Evolutionary conservation across 2,797 vertebrate species (phyloP).

Genomic region (Echiichthys vipera): DNA sequence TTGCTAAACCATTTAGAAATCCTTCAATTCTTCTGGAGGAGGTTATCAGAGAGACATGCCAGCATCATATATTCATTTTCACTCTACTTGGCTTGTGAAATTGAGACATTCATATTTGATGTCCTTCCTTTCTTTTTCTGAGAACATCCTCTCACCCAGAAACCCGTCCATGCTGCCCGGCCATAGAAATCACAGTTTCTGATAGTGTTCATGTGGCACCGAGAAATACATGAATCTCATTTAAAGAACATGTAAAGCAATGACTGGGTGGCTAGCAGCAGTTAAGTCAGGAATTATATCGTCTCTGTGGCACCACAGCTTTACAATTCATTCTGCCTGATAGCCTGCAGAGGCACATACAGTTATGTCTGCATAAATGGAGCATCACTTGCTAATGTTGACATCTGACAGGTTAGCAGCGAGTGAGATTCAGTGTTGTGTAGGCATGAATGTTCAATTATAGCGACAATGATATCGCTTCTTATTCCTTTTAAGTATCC

Average conservation of each 20-base stretch:
- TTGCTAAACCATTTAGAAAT: not conserved
- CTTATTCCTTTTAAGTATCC: slow-evolving; percentile 28
- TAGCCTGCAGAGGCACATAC: slow-evolving; percentile 6
- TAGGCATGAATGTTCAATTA: slow-evolving; percentile 54
- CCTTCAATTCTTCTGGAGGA: not conserved
- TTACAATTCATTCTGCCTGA: slow-evolving; percentile 36
- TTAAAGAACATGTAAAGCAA: slow-evolving; percentile 54
- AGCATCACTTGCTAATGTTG: slow-evolving; percentile 33
- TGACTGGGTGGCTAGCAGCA: slow-evolving; percentile 11
- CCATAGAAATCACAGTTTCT: slow-evolving; percentile 48
- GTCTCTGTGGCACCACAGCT: slow-evolving; percentile 29
- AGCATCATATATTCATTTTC: slow-evolving; percentile 47
- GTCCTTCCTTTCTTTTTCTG: slow-evolving; percentile 41
- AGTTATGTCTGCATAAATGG: slow-evolving; percentile 44
- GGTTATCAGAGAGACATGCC: slow-evolving; percentile 21
- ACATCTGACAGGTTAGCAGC: slow-evolving; percentile 46
- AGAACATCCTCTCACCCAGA: slow-evolving; percentile 25
- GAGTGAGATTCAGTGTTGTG: slow-evolving; percentile 22
- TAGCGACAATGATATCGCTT: slow-evolving; percentile 34
- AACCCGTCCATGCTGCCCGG: slow-evolving; percentile 13
- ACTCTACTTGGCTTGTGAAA: slow-evolving; percentile 49
- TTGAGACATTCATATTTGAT: slow-evolving; percentile 81
- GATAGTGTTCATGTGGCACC: slow-evolving; percentile 14
- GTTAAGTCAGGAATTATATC: slow-evolving; percentile 46
- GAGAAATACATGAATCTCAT: slow-evolving; percentile 58